Conservation (phyloP, 92 coral and sea anemone genomes). For the Siderastrea siderea region DNA sequence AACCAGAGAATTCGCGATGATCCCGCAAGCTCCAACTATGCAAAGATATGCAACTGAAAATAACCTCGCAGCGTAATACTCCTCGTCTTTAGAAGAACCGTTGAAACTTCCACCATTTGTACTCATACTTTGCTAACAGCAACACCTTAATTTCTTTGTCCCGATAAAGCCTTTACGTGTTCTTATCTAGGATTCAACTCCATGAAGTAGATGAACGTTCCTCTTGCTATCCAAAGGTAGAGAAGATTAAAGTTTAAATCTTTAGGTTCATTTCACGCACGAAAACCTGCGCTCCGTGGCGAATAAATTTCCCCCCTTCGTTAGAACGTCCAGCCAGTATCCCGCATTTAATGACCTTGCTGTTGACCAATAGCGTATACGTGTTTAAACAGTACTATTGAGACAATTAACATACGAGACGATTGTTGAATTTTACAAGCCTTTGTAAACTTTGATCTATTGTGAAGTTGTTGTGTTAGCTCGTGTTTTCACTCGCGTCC, state of each 20-base stretch:
- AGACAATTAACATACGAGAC: constrained; percentile 34
- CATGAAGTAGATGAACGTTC: not conserved
- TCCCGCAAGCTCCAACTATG: constrained; percentile 80
- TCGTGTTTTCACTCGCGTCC: not conserved
- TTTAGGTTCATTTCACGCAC: not conserved
- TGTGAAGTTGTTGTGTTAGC: constrained; percentile 11
- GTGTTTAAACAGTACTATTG: constrained; percentile 50
- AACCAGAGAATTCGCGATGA: constrained; percentile 85
- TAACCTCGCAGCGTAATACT: constrained; percentile 50
- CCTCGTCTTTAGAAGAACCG: constrained; percentile 42
- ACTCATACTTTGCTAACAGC: constrained; percentile 25
- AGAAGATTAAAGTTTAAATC: not conserved
- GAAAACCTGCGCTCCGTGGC: not conserved
- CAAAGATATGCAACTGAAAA: constrained; percentile 78
- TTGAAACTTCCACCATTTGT: not conserved
- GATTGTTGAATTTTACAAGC: constrained; percentile 19
- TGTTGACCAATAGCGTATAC: constrained; percentile 55
- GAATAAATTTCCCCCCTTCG: not conserved
- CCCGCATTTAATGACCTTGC: not conserved
- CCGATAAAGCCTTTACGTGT: not conserved
- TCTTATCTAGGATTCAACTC: constrained; percentile 12
- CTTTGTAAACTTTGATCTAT: constrained; percentile 36
- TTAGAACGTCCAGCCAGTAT: not conserved
- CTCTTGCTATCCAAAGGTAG: not conserved
- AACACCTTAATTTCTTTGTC: not conserved